Percentiles rank a stretch among this genome's conserved stretches.
Evolutionary conservation across 1,140 invertebrate species (phyloP).

Genomic region (Saxidomus purpurata): DNA sequence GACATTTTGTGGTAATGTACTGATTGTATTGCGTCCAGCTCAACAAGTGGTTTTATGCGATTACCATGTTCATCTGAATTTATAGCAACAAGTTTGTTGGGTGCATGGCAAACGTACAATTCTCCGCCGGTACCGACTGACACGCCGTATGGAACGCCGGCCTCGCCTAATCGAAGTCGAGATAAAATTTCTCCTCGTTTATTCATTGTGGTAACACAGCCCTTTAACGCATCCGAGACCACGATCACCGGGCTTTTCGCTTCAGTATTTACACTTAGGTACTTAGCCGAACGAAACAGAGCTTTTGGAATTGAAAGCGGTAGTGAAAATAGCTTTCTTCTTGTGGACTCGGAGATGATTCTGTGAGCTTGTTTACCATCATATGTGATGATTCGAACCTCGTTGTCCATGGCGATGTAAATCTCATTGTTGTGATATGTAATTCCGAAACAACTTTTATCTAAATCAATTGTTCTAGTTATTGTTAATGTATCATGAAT

Average conservation of each 20-base stretch:
- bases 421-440: constrained; percentile 9
- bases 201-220: constrained; percentile 12
- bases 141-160: constrained; percentile 4
- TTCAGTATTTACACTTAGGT: constrained; percentile 4
- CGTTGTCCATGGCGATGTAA: constrained; percentile 47
- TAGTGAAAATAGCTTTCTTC: constrained; percentile 28
- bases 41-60: constrained; percentile 7
- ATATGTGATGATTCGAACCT: constrained; percentile 14
- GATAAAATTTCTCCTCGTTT: constrained; percentile 16
- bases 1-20: constrained; percentile 9
- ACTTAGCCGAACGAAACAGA: constrained; percentile 10
- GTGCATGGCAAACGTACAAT: constrained; percentile 37
- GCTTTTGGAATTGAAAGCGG: constrained; percentile 20
- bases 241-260: background rate
- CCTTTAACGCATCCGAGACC: constrained; percentile 16
- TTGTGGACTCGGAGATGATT: background rate
- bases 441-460: constrained; percentile 34
- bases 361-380: constrained; percentile 32
- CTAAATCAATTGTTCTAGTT: constrained; percentile 22
- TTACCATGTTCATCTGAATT: constrained; percentile 52
- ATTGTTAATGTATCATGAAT: constrained; percentile 4
- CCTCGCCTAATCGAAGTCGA: constrained; percentile 5
- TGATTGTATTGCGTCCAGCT: constrained; percentile 16
- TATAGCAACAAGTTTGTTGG: constrained; percentile 32
- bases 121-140: background rate